Percentiles rank a stretch among this genome's conserved stretches.
These are phyloP conservation scores for Cotesia chilonis DNA, from an alignment of 1,140 invertebrate genomes.

Conservation along the genomic window DNA sequence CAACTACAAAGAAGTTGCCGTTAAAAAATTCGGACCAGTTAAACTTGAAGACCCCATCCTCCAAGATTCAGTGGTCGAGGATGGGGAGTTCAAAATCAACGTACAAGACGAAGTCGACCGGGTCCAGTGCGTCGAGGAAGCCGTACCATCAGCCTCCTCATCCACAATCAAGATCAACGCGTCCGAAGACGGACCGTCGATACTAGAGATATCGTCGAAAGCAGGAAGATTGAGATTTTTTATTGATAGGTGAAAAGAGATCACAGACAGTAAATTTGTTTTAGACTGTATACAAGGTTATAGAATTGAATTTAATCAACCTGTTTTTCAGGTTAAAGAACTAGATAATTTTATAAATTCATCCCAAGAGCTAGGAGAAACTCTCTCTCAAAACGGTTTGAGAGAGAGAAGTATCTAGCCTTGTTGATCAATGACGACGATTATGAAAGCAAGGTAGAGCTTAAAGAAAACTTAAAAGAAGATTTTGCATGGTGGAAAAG, in stretches of 20 bases:
- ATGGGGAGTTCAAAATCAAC: not conserved
- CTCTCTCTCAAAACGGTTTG: too few species aligned
- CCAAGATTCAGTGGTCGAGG: not conserved
- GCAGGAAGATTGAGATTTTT: constrained; percentile 38
- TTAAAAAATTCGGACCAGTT: not conserved
- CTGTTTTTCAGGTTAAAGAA: too few species aligned
- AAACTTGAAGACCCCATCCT: not conserved
- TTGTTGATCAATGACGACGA: too few species aligned
- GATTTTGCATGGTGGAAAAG: too few species aligned
- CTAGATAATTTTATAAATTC: too few species aligned
- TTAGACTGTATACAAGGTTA: constrained; percentile 41
- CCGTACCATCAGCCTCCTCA: too few species aligned
- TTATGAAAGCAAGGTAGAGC: too few species aligned
- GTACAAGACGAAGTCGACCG: not conserved
- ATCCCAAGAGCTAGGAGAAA: too few species aligned
- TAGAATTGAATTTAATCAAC: constrained; percentile 10
- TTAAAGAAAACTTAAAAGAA: too few species aligned
- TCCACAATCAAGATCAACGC: not conserved
- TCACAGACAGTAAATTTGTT: constrained; percentile 33
- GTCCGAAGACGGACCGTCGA: not conserved
- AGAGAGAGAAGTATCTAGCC: too few species aligned
- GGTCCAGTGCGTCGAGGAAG: not conserved
- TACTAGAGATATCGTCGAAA: not conserved
- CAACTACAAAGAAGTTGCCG: not conserved
- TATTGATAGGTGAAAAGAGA: constrained; percentile 26